Percentiles rank a stretch among this genome's conserved stretches.
These are phyloP conservation scores for Cotesia vestalis DNA, from an alignment of 1,140 invertebrate species.

Conservation along the genomic window DNA sequence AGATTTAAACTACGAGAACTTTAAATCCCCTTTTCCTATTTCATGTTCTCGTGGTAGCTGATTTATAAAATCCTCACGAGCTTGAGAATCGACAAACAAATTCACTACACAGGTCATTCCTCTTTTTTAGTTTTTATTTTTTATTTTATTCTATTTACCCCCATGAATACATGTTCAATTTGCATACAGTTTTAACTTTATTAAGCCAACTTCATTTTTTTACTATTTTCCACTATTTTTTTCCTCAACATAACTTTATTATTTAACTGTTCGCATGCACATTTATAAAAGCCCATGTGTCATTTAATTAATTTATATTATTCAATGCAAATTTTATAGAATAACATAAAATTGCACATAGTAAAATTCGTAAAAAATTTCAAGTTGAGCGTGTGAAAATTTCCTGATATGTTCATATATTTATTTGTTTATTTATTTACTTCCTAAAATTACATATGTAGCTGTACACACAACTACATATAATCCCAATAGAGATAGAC, in stretches of 20 bases:
- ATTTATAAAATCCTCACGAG: slow-evolving; percentile 23
- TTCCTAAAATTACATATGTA: too few relatives aligned
- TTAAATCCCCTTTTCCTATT: neutral
- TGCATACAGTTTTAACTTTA: slow-evolving; percentile 18
- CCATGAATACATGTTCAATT: slow-evolving; percentile 22
- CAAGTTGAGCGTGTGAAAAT: too few relatives aligned
- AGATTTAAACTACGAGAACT: slow-evolving; percentile 22
- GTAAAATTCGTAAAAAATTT: too few relatives aligned
- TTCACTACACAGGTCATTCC: slow-evolving; percentile 18
- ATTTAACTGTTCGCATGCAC: neutral
- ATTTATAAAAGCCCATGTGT: too few relatives aligned
- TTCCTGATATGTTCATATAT: too few relatives aligned
- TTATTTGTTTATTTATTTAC: too few relatives aligned
- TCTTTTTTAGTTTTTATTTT: slow-evolving; percentile 12
- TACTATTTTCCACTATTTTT: too few relatives aligned
- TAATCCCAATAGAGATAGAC: too few relatives aligned
- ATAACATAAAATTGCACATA: too few relatives aligned
- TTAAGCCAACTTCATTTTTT: neutral
- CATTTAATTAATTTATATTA: too few relatives aligned
- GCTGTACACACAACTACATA: too few relatives aligned
- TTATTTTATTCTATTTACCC: slow-evolving; percentile 26
- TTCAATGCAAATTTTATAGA: too few relatives aligned
- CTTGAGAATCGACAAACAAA: slow-evolving; percentile 39
- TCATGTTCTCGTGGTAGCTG: neutral
- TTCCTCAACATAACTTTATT: neutral